Evolutionary conservation across 2,797 vertebrate species (phyloP).

Genomic region (Gastrophryne carolinensis): DNA sequence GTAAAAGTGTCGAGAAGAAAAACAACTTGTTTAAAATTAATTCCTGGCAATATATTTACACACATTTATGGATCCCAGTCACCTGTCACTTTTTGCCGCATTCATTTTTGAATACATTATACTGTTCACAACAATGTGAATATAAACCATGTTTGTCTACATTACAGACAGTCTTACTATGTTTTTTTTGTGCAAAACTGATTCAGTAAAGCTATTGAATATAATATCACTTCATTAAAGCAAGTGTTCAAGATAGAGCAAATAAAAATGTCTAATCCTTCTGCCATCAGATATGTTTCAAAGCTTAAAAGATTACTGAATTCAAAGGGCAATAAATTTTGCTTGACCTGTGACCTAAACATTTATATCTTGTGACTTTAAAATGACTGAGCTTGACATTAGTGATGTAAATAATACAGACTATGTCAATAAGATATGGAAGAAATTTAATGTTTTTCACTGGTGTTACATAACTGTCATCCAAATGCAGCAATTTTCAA

Average conservation of each 20-base stretch:
- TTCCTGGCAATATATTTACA: conserved; percentile 63
- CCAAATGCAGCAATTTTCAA: too few species aligned
- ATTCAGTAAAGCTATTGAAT: too few species aligned
- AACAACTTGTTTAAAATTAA: conserved; percentile 59
- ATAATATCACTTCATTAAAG: too few species aligned
- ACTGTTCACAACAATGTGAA: neutral
- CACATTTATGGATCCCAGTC: conserved; percentile 60
- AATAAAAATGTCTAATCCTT: too few species aligned
- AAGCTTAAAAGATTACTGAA: neutral
- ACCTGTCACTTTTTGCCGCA: conserved; percentile 52
- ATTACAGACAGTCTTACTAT: too few species aligned
- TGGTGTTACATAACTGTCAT: too few species aligned
- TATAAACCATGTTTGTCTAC: neutral
- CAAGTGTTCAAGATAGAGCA: too few species aligned
- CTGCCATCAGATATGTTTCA: neutral
- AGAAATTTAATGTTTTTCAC: too few species aligned
- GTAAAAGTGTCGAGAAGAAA: conserved; percentile 51
- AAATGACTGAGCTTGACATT: neutral
- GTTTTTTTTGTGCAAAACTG: too few species aligned
- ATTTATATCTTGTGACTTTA: neutral
- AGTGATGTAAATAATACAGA: neutral
- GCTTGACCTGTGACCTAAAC: neutral
- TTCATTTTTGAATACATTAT: conserved; percentile 45
- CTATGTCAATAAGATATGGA: too few species aligned
- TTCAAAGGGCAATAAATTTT: neutral